A percentile compares a stretch with the other conserved stretches of the same genome.
These are phyloP conservation scores for Seriola aureovittata DNA, from an alignment of 2,113 vertebrate species.

Conservation along the genomic window DNA sequence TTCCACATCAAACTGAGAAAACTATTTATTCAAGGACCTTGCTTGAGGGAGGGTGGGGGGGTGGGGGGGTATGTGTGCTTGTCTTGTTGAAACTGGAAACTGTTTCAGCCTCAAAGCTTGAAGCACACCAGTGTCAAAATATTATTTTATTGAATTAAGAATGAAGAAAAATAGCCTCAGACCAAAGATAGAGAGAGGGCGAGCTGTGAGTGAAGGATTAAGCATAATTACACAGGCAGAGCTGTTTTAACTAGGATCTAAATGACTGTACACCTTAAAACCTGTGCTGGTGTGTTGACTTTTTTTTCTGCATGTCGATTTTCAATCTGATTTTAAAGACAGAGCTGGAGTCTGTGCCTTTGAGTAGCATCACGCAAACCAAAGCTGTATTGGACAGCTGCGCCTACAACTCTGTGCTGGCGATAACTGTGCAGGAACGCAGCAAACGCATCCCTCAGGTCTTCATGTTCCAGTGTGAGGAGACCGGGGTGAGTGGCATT, in stretches of 20 bases:
- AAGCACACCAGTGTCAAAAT: not conserved
- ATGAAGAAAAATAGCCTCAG: not conserved
- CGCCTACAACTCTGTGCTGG: conserved; percentile 87
- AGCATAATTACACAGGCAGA: not conserved
- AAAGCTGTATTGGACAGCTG: conserved; percentile 81
- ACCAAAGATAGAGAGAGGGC: no score
- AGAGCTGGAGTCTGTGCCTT: conserved; percentile 86
- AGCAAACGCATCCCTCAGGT: conserved; percentile 70
- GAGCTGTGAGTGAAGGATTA: not conserved
- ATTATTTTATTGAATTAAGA: not conserved
- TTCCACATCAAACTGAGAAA: not conserved
- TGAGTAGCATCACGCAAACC: conserved; percentile 82
- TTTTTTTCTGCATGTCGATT: no score
- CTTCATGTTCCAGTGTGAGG: conserved; percentile 92
- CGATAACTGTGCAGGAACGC: conserved; percentile 81
- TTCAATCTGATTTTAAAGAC: conserved; percentile 77
- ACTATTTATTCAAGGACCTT: not conserved
- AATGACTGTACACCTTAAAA: no score
- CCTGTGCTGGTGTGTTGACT: no score
- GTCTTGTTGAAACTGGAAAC: not conserved
- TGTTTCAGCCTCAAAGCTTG: not conserved
- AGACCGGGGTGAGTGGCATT: conserved; percentile 84
- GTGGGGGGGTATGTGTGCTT: not conserved
- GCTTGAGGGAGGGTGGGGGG: not conserved
- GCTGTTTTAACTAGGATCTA: not conserved